Conservation (phyloP, 2,888 invertebrate genomes). For the Parnassius apollo region DNA sequence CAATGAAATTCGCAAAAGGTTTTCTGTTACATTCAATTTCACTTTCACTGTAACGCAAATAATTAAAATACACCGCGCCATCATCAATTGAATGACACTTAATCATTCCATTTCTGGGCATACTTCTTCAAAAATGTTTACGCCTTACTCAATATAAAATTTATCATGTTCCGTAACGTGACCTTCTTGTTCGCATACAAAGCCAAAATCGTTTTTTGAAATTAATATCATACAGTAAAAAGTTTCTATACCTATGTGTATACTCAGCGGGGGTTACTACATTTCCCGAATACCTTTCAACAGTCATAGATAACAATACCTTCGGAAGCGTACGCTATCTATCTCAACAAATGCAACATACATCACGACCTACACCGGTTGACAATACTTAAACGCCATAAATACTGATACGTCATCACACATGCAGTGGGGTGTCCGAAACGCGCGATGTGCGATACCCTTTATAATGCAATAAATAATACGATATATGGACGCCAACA, state of each 20-base stretch:
- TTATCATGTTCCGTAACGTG: background rate
- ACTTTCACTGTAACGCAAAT: constrained; percentile 17
- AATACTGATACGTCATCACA: constrained; percentile 70
- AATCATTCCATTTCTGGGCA: constrained; percentile 18
- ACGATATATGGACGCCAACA: constrained; percentile 54
- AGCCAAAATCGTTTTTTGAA: background rate
- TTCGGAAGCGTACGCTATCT: constrained; percentile 42
- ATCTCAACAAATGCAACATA: constrained; percentile 48
- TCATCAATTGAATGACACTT: constrained; percentile 19
- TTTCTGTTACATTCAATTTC: constrained; percentile 16
- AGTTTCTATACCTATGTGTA: background rate
- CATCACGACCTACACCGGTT: constrained; percentile 62
- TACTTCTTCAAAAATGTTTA: constrained; percentile 4
- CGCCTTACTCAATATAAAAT: constrained; percentile 4
- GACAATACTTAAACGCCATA: constrained; percentile 54
- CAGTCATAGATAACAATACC: constrained; percentile 22
- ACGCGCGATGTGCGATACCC: constrained; percentile 51
- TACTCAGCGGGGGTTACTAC: constrained; percentile 6
- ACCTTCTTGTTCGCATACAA: constrained; percentile 6
- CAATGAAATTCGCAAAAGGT: constrained; percentile 6
- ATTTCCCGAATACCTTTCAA: constrained; percentile 14
- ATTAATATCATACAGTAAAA: too few relatives aligned
- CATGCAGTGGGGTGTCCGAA: constrained; percentile 47
- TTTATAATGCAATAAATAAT: constrained; percentile 68
- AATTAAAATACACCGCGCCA: constrained; percentile 20